Evolutionary conservation across 2,888 invertebrate genomes (phyloP), one percentile per base, ranked within the genome.

Genomic region (Ophion ventricosus): DNA sequence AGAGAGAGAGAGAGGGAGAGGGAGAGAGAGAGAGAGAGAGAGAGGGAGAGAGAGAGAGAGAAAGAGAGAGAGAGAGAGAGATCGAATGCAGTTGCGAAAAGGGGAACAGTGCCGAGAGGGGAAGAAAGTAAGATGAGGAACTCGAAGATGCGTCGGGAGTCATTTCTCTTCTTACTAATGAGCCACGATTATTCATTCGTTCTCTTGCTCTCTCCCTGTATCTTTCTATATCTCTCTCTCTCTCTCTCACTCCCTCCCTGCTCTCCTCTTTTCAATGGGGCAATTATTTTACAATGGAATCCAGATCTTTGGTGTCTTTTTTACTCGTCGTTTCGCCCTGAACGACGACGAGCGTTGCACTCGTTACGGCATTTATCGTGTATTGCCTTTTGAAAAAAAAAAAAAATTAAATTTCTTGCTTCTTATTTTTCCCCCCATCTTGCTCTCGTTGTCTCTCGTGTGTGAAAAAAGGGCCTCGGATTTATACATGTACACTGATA

Each of bases 91-190:
- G 4, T 49, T 49, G 49, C 0, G 49, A 67, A 43, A 70, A 57
- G 64, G 25, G 26, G 61, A 64, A 70, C 35, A n/a, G 14, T 20
- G 66, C 11, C 11, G 80, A 80, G 75, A 85, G 26, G 80, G 67
- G 78, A 82, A 82, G 64, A 11, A 40, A 70, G 40, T 20, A 26
- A 64, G 75, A 78, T 29, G 67, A 74, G 20, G 63, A 72, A 67
- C 66, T 80, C 20, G 14, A 23, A 70, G 23, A 49, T 43, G 67
- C 79, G 70, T 66, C 49, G 73, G 40, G 63, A 79, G 69, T 80
- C 77, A 80, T 84, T 80, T 78, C 69, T 61, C 80, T 80, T 73
- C 43, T 74, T 70, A 56, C 72, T 81, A 78, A 84, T 78, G 84
- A 81, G 73, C 73, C 43, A 59, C 77, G 57, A 81, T 84, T 84